Base-by-base conservation (phyloP, 2,888 invertebrate species). In the Lasioglossum leucozonium region DNA sequence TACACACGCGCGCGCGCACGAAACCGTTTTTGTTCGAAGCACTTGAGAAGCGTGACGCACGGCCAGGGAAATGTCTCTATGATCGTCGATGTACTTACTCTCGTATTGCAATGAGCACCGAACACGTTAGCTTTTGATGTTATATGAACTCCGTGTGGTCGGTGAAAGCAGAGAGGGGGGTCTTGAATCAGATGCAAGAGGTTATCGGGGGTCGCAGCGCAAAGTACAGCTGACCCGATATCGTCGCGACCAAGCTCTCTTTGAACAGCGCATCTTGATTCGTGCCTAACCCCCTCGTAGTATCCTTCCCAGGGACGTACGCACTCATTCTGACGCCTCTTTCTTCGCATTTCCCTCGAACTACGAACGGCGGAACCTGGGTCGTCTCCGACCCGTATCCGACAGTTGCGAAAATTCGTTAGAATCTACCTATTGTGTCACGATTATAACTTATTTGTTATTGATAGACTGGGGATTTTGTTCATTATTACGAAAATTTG, bases 221-320 rank as follows among this genome's bases (percentile, higher is more conserved):
- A 94, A 94, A 94, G 94, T 94, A 93, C 95, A 93, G 92, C 92
- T 92, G 93, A 93, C 92, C 92, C 91, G 93, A 90, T 91, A 85
- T 82, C 82, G 55, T 42, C 81, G 75, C 85, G 80, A 78, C 78
- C 72, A 72, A 79, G 40, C 58, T 77, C 77, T 77, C 55, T 72
- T 65, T 44, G 77, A 18, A 51, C 62, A 44, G 58, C 72, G 18
- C 65, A 34, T 10, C 65, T 67, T 67, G n/a, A 76, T 69, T 37
- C 13, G 51, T 44, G 40, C 37, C 74, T 51, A 37, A 72, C 74
- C 72, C 81, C 72, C 84, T 82, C 71, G 26, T 40, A 44, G 69
- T 72, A 69, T 30, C 34, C 47, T 58, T 62, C 79, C 74, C 87
- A 55, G n/a, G 55, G 11, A 11, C n/a, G 51, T 51, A 22, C n/a